Base-by-base conservation (phyloP, 1,140 invertebrate species). In the Heliconius himera region DNA sequence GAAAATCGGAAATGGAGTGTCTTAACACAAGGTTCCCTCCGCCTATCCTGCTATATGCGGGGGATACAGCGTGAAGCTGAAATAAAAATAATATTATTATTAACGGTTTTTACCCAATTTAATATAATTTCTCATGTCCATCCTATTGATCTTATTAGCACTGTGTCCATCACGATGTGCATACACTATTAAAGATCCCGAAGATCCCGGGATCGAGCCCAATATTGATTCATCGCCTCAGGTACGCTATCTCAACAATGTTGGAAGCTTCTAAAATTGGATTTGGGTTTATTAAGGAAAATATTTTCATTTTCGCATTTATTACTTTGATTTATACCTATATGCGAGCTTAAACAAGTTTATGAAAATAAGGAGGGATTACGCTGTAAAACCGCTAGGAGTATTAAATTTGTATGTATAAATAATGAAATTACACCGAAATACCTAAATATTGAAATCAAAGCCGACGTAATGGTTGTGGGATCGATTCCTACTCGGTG, bases 171-270 rank as follows among this genome's bases (percentile, higher is more conserved):
- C 76, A 66, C 60, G 77, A 85, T 85, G 84, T 88, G 86, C 87
- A 90, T 87, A 88, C 82, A 81, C 81, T 82, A 80, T 77, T 80
- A 79, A 79, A 36, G 36, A 66, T 66, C 36, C 70, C 70, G 70
- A 38, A 82, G 87, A 90, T 89, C 88, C 89, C 83, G 76, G 80
- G 91, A 90, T 91, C 85, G 88, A 89, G 79, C 86, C 84, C 72
- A 83, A 88, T 91, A 91, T 91, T 90, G 89, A 90, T 91, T 91
- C 86, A 90, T 88, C 81, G 83, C 81, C 83, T 82, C 90, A 83
- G 89, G 91, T 90, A 90, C 80, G 77, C 75, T 77, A 81, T 83
- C 56, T 70, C 75, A 86, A 84, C 79, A 84, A 87, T 89, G 84
- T 86, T 84, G 74, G 75, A 46, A 83, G 82, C 83, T 81, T 82